These are phyloP conservation scores for Oceanodroma tethys DNA, from an alignment of 2,113 vertebrate species.

Conservation along the genomic window DNA sequence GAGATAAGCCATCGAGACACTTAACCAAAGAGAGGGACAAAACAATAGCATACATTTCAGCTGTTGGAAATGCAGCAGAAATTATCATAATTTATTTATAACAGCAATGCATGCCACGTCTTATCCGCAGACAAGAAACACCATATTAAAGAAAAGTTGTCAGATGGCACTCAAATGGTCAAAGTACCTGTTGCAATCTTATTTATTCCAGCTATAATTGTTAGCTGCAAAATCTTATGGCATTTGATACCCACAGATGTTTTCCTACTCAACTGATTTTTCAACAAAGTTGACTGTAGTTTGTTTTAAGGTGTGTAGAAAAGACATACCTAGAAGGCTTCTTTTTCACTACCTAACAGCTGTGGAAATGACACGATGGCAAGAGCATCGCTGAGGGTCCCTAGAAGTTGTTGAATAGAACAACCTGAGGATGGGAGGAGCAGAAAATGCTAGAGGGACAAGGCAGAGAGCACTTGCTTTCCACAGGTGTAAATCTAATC, in stretches of 20 bases:
- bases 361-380: not conserved
- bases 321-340: not conserved
- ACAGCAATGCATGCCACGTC: not conserved
- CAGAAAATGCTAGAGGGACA: not conserved
- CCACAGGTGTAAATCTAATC: not conserved
- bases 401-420: not conserved
- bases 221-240: not conserved
- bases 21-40: not conserved
- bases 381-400: not conserved
- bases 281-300: not conserved
- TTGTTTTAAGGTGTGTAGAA: not conserved
- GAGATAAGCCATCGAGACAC: not conserved
- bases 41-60: not conserved
- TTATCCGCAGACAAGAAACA: not conserved
- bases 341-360: not conserved
- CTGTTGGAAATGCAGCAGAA: not conserved
- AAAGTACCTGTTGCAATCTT: not conserved
- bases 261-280: not conserved
- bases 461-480: not conserved
- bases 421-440: not conserved
- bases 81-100: not conserved
- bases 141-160: not conserved
- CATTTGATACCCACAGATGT: not conserved
- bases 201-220: not conserved
- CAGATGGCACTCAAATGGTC: not conserved